phyloP scores from a whole-genome alignment of 2,113 vertebrate genomes.

The Puma concolor region DNA sequence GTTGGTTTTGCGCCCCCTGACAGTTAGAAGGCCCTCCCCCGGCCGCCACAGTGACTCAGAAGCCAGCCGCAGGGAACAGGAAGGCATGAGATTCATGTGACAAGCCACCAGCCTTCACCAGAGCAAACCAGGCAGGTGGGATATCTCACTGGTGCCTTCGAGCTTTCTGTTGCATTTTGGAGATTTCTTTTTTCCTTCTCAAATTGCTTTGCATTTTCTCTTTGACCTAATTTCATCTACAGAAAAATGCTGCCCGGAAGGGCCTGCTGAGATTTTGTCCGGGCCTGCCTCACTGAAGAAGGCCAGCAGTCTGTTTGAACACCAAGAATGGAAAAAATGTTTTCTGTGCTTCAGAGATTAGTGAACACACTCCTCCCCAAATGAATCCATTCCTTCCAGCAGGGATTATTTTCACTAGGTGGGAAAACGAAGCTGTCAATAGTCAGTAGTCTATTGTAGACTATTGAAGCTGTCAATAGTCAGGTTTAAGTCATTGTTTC shows the following conservation, averaged over 20 bases:
- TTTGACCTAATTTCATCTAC: constrained; percentile 54
- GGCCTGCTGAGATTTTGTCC: constrained; percentile 51
- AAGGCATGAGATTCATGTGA: constrained; percentile 56
- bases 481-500: neutral
- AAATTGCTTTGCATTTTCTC: constrained; percentile 35
- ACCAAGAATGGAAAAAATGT: constrained; percentile 55
- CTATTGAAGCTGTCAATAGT: neutral
- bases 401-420: neutral
- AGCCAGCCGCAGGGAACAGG: constrained; percentile 53
- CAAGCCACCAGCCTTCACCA: neutral
- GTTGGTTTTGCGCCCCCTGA: neutral
- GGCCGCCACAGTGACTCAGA: constrained; percentile 51
- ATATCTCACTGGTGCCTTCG: too few species aligned
- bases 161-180: neutral
- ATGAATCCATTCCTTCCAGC: neutral
- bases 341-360: constrained; percentile 46
- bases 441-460: neutral
- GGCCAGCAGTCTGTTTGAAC: constrained; percentile 5
- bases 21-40: neutral
- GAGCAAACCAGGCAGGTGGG: neutral
- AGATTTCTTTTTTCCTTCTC: neutral
- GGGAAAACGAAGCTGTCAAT: neutral
- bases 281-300: constrained; percentile 39
- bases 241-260: constrained; percentile 40
- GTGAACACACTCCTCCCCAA: neutral